Base-by-base conservation (phyloP, 2,113 vertebrate genomes). In the Heliornis fulica region DNA sequence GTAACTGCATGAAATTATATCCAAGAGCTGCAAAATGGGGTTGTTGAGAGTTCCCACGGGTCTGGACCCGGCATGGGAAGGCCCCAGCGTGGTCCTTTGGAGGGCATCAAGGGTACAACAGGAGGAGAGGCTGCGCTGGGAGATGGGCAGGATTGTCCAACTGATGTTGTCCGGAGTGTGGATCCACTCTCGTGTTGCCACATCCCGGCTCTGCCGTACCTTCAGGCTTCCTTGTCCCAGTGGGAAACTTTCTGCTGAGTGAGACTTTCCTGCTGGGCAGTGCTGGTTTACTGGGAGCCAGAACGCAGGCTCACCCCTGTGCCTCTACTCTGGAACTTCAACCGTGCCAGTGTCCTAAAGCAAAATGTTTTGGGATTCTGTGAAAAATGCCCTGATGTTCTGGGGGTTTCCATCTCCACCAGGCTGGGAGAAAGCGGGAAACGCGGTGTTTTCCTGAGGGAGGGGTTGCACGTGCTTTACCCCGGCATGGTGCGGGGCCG, bases 161-260 rank as follows among this genome's bases (percentile, higher is more conserved):
- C 0, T 2, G 2, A 0, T 18, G 46, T 29, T 72, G 63, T 26
- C 60, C 6, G 45, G 13, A 41, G 26, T 2, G 4, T 29, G 1
- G 3, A 38, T 17, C 1, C 0, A 2, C 13, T 61, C 34, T 50
- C 0, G 0, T 29, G 56, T 36, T 36, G 17, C 51, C 3, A 0
- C 6, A 0, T 74, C 81, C 29, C 64, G 2, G 60, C 38, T 69
- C 56, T 2, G 2, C 1, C 0, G 2, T 46, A 10, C 31, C 75
- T 68, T 41, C 22, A 50, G 38, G 28, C 3, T 83, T 61, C 75
- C 41, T 76, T 7, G 2, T 4, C 74, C 34, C 14, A 46, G 40
- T 2, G 4, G 51, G 17, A 66, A 50, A 18, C 54, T 56, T 46
- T 38, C 50, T 36, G 59, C 57, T 0, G 1, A 36, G 51, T 32